Percentiles rank a stretch among this genome's conserved stretches.
Evolutionary conservation across 1,140 invertebrate species (phyloP).

Genomic region (Mizuhopecten yessoensis): DNA sequence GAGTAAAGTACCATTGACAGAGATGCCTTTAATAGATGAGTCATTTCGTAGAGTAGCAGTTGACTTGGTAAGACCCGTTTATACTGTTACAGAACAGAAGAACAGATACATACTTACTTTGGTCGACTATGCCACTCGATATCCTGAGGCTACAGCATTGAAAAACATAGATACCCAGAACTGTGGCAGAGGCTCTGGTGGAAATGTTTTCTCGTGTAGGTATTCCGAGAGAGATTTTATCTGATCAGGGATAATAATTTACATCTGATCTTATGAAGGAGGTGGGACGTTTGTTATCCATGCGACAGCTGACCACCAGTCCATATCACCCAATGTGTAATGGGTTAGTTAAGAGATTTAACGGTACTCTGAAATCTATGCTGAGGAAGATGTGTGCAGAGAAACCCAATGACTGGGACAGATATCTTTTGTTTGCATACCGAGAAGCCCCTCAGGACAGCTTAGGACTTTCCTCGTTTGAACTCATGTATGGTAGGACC

Average conservation of each 20-base stretch:
- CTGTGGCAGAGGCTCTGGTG: neutral
- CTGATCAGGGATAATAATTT: neutral
- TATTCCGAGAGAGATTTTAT: neutral
- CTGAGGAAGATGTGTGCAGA: neutral
- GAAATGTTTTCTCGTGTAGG: constrained; percentile 31
- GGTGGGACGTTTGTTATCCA: constrained; percentile 2
- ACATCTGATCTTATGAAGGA: constrained; percentile 42
- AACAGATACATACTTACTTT: neutral
- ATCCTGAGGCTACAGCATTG: constrained; percentile 35
- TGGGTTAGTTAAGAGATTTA: constrained; percentile 18
- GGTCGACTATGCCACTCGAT: neutral
- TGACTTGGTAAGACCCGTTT: constrained; percentile 62
- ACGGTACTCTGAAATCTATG: constrained; percentile 32
- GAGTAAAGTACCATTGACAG: constrained; percentile 48
- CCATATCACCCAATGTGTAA: constrained; percentile 41
- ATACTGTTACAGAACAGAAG: constrained; percentile 45
- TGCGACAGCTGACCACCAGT: constrained; percentile 33
- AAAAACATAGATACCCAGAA: constrained; percentile 14
- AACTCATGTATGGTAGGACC: constrained; percentile 72
- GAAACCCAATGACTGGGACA: neutral
- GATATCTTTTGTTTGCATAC: constrained; percentile 51
- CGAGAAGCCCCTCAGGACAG: constrained; percentile 63
- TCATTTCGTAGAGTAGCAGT: constrained; percentile 59
- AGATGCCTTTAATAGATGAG: constrained; percentile 59
- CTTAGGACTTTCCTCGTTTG: constrained; percentile 73